Percentiles rank a stretch among this genome's conserved stretches.
Conservation (phyloP, 2,113 vertebrate species). For the Procavia capensis region DNA sequence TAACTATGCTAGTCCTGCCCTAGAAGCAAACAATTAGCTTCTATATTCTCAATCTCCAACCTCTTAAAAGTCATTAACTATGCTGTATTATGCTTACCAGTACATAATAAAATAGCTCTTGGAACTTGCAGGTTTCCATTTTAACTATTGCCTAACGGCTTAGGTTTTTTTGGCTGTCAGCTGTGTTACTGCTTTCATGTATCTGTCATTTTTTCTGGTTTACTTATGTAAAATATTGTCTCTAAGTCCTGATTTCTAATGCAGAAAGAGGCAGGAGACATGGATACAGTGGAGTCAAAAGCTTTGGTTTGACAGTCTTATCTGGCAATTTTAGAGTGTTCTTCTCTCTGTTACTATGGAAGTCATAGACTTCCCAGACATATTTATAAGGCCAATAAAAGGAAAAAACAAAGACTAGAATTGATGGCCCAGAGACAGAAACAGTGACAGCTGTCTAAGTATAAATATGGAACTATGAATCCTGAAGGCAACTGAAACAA, state of each 20-base stretch:
- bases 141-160: neutral
- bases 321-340: neutral
- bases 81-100: neutral
- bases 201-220: neutral
- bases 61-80: constrained; percentile 23
- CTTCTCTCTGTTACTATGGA: neutral
- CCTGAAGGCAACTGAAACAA: neutral
- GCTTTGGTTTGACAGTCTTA: neutral
- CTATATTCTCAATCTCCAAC: neutral
- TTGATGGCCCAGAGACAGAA: neutral
- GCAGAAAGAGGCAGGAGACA: neutral
- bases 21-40: constrained; percentile 11
- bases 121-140: neutral
- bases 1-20: neutral
- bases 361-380: neutral
- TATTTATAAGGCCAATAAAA: constrained; percentile 27
- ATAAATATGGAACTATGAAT: neutral
- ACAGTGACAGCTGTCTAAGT: neutral
- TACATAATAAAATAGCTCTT: neutral
- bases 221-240: neutral
- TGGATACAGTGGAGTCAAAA: neutral
- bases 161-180: neutral
- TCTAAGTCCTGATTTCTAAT: neutral
- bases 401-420: neutral
- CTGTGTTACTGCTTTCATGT: neutral